phyloP scores from a whole-genome alignment of 2,113 vertebrate species.

The Arizona elegans region DNA sequence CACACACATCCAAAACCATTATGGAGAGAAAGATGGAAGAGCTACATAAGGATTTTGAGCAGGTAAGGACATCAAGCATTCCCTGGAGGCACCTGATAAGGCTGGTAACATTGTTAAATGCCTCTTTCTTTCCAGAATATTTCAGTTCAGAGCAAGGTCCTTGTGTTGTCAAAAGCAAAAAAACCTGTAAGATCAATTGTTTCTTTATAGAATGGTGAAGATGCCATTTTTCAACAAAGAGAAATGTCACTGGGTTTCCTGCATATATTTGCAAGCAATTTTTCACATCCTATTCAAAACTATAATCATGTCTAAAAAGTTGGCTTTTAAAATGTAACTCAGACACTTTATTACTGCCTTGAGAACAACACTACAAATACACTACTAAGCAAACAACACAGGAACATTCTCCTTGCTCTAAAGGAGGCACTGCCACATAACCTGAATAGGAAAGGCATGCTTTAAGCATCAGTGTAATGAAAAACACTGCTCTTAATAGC shows the following conservation, averaged over 20 bases:
- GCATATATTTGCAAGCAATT: not conserved
- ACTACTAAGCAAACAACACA: not conserved
- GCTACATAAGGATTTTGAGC: no score
- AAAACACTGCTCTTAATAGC: not conserved
- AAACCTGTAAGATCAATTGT: not conserved
- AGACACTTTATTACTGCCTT: not conserved
- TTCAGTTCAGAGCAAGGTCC: not conserved
- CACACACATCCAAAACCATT: no score
- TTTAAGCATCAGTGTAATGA: not conserved
- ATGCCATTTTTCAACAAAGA: not conserved
- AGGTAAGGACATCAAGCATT: not conserved
- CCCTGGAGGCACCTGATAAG: not conserved
- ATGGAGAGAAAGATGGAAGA: no score
- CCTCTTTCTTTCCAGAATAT: not conserved
- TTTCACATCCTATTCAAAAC: not conserved
- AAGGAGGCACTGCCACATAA: not conserved
- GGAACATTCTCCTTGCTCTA: not conserved
- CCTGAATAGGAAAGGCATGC: no score
- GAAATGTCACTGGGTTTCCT: not conserved
- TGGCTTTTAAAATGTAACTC: not conserved
- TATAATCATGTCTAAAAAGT: not conserved
- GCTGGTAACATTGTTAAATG: no score
- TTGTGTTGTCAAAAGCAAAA: no score
- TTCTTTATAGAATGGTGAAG: not conserved
- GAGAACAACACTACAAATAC: not conserved